Evolutionary conservation across 2,113 vertebrate species (phyloP).

Genomic region (Symphodus melops): DNA sequence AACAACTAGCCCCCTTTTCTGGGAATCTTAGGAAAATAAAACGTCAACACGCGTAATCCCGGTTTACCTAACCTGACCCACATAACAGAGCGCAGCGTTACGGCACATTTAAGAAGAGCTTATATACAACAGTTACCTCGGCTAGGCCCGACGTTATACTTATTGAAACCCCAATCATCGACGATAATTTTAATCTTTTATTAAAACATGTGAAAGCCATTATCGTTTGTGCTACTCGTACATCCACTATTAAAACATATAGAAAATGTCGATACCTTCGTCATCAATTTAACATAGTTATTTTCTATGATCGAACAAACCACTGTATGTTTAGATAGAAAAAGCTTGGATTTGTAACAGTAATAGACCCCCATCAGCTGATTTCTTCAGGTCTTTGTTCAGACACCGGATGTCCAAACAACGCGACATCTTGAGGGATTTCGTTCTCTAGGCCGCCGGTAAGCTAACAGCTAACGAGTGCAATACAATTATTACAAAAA

Average conservation of each 20-base stretch:
- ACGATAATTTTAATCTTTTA: accelerated
- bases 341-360: accelerated
- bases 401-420: slow-evolving; percentile 67
- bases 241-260: background rate
- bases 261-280: background rate
- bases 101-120: background rate
- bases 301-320: background rate
- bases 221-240: too few species aligned
- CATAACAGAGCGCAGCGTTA: background rate
- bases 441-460: slow-evolving; percentile 53
- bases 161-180: accelerated
- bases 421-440: slow-evolving; percentile 56
- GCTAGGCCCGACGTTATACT: accelerated
- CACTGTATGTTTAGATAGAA: too few species aligned
- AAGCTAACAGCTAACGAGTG: slow-evolving; percentile 38
- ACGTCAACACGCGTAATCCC: background rate
- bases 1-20: background rate
- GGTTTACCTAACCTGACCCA: background rate
- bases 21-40: too few species aligned
- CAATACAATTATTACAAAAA: slow-evolving; percentile 7
- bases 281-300: background rate
- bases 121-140: background rate
- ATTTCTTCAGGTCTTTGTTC: slow-evolving; percentile 75
- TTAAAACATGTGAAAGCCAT: background rate
- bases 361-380: slow-evolving; percentile 29